Conservation (phyloP, 2,888 invertebrate genomes). For the Heliconius cydno region DNA sequence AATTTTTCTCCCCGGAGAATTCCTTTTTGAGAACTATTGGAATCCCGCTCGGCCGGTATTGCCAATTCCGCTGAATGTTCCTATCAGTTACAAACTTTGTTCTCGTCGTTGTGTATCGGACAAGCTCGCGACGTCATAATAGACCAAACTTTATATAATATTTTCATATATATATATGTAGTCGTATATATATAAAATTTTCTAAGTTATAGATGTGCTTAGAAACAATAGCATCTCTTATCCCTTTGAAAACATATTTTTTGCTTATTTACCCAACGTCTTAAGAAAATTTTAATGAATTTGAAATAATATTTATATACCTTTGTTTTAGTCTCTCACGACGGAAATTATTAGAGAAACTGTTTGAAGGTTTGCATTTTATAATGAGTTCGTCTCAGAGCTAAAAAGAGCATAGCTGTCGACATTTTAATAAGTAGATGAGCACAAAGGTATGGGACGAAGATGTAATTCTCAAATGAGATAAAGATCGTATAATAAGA, state of each 20-base stretch:
- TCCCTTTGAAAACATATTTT: slow-evolving; percentile 15
- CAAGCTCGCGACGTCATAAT: slow-evolving; percentile 46
- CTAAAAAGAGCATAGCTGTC: slow-evolving; percentile 24
- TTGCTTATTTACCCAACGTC: slow-evolving; percentile 18
- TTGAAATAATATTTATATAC: slow-evolving; percentile 39
- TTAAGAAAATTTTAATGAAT: slow-evolving; percentile 33
- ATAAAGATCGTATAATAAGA: background rate
- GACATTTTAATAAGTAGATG: slow-evolving; percentile 11
- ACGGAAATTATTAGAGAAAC: slow-evolving; percentile 46
- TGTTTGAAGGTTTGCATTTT: slow-evolving; percentile 38
- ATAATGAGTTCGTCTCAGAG: slow-evolving; percentile 39
- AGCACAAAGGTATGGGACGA: background rate
- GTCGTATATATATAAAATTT: background rate
- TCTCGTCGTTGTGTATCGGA: slow-evolving; percentile 44
- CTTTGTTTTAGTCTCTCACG: slow-evolving; percentile 38
- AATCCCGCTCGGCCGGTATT: slow-evolving; percentile 64
- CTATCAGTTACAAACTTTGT: slow-evolving; percentile 56
- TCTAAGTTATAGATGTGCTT: background rate
- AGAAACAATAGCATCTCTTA: slow-evolving; percentile 7
- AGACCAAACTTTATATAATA: slow-evolving; percentile 43
- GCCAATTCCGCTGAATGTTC: slow-evolving; percentile 66
- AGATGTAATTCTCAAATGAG: background rate
- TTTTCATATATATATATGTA: too few relatives aligned
- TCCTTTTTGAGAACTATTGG: slow-evolving; percentile 75
- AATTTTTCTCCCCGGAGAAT: slow-evolving; percentile 73